phyloP scores from a whole-genome alignment of 2,113 vertebrate genomes.

The Taxidea taxus region DNA sequence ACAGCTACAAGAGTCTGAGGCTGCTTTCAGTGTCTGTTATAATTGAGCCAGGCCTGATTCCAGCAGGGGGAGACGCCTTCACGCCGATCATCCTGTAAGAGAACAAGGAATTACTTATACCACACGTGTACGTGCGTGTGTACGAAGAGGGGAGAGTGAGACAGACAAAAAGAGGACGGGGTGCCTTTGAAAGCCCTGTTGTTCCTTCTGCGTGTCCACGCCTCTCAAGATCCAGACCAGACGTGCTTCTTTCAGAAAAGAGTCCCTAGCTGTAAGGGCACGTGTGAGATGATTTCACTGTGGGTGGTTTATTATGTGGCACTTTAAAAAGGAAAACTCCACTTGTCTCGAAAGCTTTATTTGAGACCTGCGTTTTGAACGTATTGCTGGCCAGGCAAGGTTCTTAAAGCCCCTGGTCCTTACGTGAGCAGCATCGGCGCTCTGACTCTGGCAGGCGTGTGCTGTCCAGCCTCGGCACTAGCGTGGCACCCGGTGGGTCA shows the following conservation, averaged over 20 bases:
- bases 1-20: neutral
- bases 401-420: neutral
- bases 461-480: neutral
- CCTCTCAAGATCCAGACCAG: neutral
- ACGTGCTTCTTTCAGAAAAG: neutral
- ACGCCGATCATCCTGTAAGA: constrained; percentile 30
- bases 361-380: neutral
- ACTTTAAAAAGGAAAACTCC: neutral
- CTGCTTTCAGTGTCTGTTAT: neutral
- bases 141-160: neutral
- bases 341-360: neutral
- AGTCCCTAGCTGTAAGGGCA: neutral
- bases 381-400: neutral
- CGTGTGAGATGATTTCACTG: neutral
- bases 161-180: neutral
- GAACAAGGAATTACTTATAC: neutral
- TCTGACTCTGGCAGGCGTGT: neutral
- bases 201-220: neutral
- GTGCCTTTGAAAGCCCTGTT: neutral
- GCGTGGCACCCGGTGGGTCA: neutral
- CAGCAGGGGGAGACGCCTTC: constrained; percentile 79
- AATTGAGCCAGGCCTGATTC: neutral
- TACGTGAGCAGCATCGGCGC: neutral
- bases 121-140: too few relatives aligned
- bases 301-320: neutral